Evolutionary conservation across 2,888 invertebrate species (phyloP), one percentile per base, ranked within the genome.

Genomic region (Mamestra brassicae): DNA sequence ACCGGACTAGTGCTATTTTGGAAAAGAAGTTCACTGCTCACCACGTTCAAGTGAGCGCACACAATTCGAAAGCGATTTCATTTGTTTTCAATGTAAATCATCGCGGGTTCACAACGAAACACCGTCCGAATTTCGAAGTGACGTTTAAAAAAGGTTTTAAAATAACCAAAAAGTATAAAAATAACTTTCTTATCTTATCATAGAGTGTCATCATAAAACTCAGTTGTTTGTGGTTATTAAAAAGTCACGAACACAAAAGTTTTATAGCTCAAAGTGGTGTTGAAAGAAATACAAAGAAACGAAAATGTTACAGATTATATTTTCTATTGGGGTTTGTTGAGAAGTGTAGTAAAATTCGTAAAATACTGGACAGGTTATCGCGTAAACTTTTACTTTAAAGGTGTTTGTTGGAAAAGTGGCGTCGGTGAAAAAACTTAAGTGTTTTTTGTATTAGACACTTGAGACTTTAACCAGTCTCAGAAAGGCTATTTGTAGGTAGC

Each of bases 151-250:
- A 52, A 5, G 6, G 2, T 57, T 57, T 34, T 6, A 57, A 57
- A 34, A 8, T 1, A 57, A 57, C 57, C 57, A 57, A 13, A 57
- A 26, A 34, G 13, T 34, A 57, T 8, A 57, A 57, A 57, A 34
- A 13, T 34, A 13, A 34, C 4, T 26, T 13, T 57, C 55, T 34
- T 34, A 34, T 34, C 26, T 34, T 13, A 57, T 11, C 13, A 2
- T n/a, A 17, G 3, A 58, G 13, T 13, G 13, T 34, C n/a, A 42
- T 15, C 38, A 64, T 62, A 38, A 80, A 58, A 17, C 3, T 38
- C 47, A n/a, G 1, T 15, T 26, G 17, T 54, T 76, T 76, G 52
- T 47, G n/a, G 26, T 75, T 76, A 66, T 54, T 66, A 76, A 76
- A 75, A 75, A 50, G 64, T 60, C 36, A 52, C 50, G 64, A 64